Base-by-base conservation (phyloP, 2,888 invertebrate genomes). In the Rhopalosiphum nymphaeae region DNA sequence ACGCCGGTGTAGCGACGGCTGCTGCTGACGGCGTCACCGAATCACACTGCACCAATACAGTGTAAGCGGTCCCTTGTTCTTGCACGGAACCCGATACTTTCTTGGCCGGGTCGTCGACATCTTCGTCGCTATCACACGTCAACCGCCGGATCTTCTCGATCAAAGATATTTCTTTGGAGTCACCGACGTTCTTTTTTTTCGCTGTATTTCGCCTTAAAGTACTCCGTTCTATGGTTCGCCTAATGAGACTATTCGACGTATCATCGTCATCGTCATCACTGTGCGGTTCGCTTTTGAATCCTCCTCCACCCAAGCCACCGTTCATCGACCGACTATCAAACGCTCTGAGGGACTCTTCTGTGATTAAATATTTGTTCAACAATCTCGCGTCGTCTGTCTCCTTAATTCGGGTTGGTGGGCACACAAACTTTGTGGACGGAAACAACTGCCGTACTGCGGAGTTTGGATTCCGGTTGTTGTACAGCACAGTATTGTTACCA, bases 401-500 rank as follows among this genome's bases (percentile, higher is more conserved):
- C 95, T 95, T 13, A 97, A 94, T 85, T 3, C 92, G 96, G 84
- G 97, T 97, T 25, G 98, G 98, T 4, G 97, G 97, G 57, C 97
- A 96, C 85, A 96, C 96, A 95, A 96, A 96, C 92, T 97, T 96
- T 21, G 97, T 96, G 95, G 97, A 97, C 46, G 98, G 98, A 96
- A 98, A 98, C 92, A 98, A 96, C 95, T 98, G 98, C 94, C 98
- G 97, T 16, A 98, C 98, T 7, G 98, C 98, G 0, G 98, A 98
- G 96, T 98, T 98, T 10, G 95, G 95, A 29, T 95, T 95, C 16
- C 95, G 92, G 85, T 95, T 95, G 85, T 95, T 95, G 87, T 94
- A 95, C 87, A 96, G 96, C 91, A 97, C 67, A 56, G 91, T 89
- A n/a, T 92, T 89, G 56, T 94, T 92, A 36, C 89, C 92, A 36